A percentile compares a stretch with the other conserved stretches of the same genome.
These are phyloP conservation scores for Drosophila histrio DNA, from an alignment of 2,888 invertebrate species.

Conservation along the genomic window DNA sequence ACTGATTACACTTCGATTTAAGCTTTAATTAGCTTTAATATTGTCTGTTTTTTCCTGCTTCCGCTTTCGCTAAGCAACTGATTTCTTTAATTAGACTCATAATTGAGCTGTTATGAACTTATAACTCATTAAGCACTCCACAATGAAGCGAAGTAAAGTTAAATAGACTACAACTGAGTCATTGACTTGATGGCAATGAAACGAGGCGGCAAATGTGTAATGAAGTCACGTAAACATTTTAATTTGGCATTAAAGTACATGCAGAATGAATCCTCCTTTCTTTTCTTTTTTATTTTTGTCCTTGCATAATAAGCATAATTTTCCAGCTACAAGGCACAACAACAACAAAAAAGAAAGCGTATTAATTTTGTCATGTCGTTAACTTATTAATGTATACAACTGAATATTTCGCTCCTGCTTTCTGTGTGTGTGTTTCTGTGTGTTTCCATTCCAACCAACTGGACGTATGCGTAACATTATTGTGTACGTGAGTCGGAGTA, in stretches of 20 bases:
- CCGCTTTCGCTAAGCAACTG: slow-evolving; percentile 7
- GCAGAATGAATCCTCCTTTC: not conserved
- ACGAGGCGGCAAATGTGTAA: slow-evolving; percentile 41
- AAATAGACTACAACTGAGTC: not conserved
- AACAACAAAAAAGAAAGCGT: slow-evolving; percentile 34
- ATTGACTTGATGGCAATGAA: not conserved
- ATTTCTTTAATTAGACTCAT: slow-evolving; percentile 40
- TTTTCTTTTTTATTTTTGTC: slow-evolving; percentile 5
- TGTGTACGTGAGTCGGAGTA: slow-evolving; percentile 21
- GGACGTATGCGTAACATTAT: slow-evolving; percentile 42
- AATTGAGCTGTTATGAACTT: slow-evolving; percentile 38
- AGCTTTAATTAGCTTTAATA: slow-evolving; percentile 2
- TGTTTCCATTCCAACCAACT: slow-evolving; percentile 32
- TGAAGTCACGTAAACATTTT: slow-evolving; percentile 78
- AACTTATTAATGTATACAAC: slow-evolving; percentile 66
- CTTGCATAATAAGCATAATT: slow-evolving; percentile 42
- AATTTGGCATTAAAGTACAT: slow-evolving; percentile 70
- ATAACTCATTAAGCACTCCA: slow-evolving; percentile 20
- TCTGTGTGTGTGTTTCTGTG: slow-evolving; percentile 7
- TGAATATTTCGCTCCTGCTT: not conserved
- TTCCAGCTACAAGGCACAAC: slow-evolving; percentile 3
- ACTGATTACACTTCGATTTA: not conserved
- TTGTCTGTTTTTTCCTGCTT: not conserved
- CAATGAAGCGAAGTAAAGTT: slow-evolving; percentile 42
- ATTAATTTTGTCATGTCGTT: slow-evolving; percentile 64